phyloP scores from a whole-genome alignment of 2,113 vertebrate genomes.

The Spea multiplicata region DNA sequence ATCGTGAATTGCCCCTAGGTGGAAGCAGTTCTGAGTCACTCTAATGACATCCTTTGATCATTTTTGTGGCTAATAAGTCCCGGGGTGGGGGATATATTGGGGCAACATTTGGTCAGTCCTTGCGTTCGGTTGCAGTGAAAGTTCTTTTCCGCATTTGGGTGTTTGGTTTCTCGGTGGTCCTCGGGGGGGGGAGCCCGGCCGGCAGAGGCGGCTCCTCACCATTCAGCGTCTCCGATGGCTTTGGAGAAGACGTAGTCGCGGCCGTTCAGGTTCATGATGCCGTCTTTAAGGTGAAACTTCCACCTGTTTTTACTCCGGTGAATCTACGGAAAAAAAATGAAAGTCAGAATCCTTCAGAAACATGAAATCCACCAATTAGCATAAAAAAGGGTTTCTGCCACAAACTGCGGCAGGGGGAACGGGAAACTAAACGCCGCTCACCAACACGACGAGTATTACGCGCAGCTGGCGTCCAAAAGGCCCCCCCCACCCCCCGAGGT shows the following conservation, averaged over 20 bases:
- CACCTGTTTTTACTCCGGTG: slow-evolving; percentile 99
- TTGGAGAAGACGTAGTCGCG: slow-evolving; percentile 99
- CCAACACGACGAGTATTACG: no score
- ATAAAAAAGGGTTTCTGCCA: not conserved
- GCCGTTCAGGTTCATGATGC: slow-evolving; percentile 99
- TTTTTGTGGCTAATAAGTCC: not conserved
- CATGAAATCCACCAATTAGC: not conserved
- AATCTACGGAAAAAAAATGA: slow-evolving; percentile 74
- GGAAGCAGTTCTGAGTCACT: not conserved
- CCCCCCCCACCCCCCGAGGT: no score
- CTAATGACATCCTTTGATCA: not conserved
- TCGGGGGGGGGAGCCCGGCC: not conserved
- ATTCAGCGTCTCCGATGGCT: slow-evolving; percentile 98
- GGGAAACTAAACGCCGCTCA: no score
- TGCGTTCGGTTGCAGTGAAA: no score
- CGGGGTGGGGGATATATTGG: not conserved
- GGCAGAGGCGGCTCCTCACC: slow-evolving; percentile 69
- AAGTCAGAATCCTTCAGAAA: not conserved
- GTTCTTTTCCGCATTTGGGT: not conserved
- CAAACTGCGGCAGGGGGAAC: no score
- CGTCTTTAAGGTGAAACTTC: slow-evolving; percentile 99
- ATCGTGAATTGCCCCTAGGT: not conserved
- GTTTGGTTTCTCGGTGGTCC: not conserved
- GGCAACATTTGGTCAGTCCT: no score
- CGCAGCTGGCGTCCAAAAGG: no score